Percentiles rank a stretch among this genome's conserved stretches.
phyloP scores from a whole-genome alignment of 2,888 invertebrate genomes.

The Oxystoma pomonae region DNA sequence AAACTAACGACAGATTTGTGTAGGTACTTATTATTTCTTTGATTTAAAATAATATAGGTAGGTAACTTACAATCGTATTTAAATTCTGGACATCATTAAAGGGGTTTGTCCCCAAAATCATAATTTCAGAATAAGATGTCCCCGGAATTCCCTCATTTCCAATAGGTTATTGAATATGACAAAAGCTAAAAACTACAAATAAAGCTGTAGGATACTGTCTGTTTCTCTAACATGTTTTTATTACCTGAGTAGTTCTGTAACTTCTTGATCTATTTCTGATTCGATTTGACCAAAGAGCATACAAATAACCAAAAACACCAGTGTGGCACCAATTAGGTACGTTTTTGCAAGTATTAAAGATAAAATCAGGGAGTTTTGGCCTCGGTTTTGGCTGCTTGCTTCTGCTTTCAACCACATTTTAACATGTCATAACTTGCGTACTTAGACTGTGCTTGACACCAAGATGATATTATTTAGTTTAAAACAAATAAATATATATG shows the following conservation, averaged over 20 bases:
- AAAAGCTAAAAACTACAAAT: no score
- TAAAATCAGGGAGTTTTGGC: not conserved
- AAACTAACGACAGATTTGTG: not conserved
- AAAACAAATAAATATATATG: not conserved
- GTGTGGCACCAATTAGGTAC: not conserved
- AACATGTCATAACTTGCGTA: no score
- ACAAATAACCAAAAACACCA: no score
- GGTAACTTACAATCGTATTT: not conserved
- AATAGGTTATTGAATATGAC: no score
- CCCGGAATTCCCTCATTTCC: not conserved
- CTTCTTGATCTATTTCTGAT: no score
- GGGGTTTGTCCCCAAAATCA: not conserved
- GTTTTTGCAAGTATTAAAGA: not conserved
- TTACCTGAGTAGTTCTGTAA: no score
- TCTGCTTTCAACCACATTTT: no score
- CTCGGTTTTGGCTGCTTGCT: not conserved
- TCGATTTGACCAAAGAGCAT: no score
- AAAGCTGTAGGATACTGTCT: no score
- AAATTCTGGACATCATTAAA: not conserved
- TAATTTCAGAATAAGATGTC: not conserved
- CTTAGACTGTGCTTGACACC: no score
- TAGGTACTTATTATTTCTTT: not conserved
- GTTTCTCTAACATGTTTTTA: no score
- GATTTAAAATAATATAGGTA: not conserved
- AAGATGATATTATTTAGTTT: no score